Evolutionary conservation across 2,113 vertebrate species (phyloP).

Genomic region (Chiloscyllium plagiosum): DNA sequence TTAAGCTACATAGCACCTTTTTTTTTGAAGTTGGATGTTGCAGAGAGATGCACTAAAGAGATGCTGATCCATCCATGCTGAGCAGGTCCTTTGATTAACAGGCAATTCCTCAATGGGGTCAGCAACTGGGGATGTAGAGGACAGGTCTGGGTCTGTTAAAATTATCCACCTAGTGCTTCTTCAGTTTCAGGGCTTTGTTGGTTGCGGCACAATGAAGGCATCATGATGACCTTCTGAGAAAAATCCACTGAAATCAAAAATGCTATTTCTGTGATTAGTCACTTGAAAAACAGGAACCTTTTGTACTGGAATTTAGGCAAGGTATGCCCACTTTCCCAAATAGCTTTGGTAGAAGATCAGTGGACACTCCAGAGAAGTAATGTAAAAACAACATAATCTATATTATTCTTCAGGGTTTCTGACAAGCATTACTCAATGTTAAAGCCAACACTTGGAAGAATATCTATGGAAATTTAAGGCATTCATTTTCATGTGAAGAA

Average conservation of each 20-base stretch:
- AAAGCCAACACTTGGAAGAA: neutral
- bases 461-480: neutral
- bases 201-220: neutral
- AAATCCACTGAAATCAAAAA: neutral
- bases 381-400: neutral
- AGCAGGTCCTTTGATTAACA: neutral
- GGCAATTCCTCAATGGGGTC: neutral
- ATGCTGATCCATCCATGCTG: neutral
- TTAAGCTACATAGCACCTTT: neutral
- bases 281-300: neutral
- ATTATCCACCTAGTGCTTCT: neutral
- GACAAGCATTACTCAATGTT: neutral
- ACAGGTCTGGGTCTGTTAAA: neutral
- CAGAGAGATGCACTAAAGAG: neutral
- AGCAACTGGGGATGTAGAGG: neutral
- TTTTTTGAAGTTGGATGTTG: neutral
- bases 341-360: neutral
- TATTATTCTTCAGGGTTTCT: neutral
- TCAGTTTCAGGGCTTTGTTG: neutral
- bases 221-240: neutral
- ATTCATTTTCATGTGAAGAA: neutral
- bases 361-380: neutral
- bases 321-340: neutral
- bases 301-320: neutral
- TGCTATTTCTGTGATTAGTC: neutral